A percentile compares a stretch with the other conserved stretches of the same genome.
These are phyloP conservation scores for Carapus acus DNA, from an alignment of 2,797 vertebrate genomes.

Conservation along the genomic window DNA sequence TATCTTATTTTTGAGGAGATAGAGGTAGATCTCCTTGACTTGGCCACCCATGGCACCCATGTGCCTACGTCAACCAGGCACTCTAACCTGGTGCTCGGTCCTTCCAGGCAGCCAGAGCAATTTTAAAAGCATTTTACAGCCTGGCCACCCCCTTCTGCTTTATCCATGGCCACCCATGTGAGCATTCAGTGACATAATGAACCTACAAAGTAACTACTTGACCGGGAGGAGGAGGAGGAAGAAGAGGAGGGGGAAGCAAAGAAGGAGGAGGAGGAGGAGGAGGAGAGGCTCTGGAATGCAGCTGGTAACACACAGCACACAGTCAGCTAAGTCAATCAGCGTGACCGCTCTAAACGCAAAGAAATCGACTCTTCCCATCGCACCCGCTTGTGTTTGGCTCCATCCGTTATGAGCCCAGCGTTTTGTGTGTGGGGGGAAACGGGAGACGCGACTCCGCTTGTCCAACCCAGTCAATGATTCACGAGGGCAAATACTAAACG, in stretches of 20 bases:
- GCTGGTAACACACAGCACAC: constrained; percentile 8
- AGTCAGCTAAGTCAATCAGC: constrained; percentile 26
- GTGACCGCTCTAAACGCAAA: constrained; percentile 4
- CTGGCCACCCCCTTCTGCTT: constrained; percentile 27
- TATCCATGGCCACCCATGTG: constrained; percentile 54
- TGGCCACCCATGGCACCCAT: no score
- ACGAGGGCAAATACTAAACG: constrained; percentile 58
- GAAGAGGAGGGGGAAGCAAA: no score
- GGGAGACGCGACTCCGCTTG: constrained; percentile 4
- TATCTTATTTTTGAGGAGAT: no score
- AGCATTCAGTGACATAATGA: constrained; percentile 49
- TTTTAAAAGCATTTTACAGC: constrained; percentile 18
- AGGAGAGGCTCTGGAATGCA: constrained; percentile 52
- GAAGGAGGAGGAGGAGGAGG: constrained; percentile 23
- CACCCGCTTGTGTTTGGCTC: neutral
- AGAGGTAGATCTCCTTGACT: no score
- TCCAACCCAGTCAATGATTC: constrained; percentile 67
- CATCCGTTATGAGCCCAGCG: no score
- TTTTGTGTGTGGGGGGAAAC: constrained; percentile 26
- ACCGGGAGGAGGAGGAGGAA: constrained; percentile 21
- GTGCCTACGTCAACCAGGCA: no score
- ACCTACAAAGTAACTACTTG: constrained; percentile 50
- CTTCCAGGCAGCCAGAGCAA: no score
- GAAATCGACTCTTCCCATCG: neutral
- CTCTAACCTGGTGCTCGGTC: no score